Evolutionary conservation across 2,888 invertebrate species (phyloP).

Genomic region (Dichetophora obliterata): DNA sequence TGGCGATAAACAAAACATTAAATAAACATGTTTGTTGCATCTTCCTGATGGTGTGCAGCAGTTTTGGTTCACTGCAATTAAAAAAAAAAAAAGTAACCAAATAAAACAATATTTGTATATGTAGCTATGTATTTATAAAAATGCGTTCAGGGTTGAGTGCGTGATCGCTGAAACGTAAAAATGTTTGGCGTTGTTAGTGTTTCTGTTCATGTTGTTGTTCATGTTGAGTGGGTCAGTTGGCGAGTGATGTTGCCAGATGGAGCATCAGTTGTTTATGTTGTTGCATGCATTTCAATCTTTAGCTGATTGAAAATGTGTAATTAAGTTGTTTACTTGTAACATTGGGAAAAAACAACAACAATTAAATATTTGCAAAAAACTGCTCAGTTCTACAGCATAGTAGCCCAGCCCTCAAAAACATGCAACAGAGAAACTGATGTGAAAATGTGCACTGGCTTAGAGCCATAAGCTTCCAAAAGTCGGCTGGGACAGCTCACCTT

Average conservation of each 20-base stretch:
- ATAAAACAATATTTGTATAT: background rate
- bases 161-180: slow-evolving; percentile 25
- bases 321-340: background rate
- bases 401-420: too few species aligned
- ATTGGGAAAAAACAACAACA: too few species aligned
- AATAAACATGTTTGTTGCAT: background rate
- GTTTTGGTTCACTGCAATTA: slow-evolving; percentile 19
- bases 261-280: background rate
- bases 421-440: too few species aligned
- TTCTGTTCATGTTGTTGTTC: slow-evolving; percentile 1
- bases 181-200: background rate
- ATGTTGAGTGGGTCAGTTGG: background rate
- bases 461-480: too few species aligned
- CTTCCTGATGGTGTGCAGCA: background rate
- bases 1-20: background rate
- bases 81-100: background rate
- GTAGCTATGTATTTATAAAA: too few species aligned
- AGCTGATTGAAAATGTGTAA: background rate
- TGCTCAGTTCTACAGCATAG: too few species aligned
- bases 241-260: slow-evolving; percentile 2
- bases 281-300: background rate
- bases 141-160: slow-evolving; percentile 24
- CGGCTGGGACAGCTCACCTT: too few species aligned
- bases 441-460: too few species aligned
- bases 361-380: too few species aligned